Percentiles rank a stretch among this genome's conserved stretches.
phyloP scores from a whole-genome alignment of 2,888 invertebrate species.

The Pristionchus exspectatus region DNA sequence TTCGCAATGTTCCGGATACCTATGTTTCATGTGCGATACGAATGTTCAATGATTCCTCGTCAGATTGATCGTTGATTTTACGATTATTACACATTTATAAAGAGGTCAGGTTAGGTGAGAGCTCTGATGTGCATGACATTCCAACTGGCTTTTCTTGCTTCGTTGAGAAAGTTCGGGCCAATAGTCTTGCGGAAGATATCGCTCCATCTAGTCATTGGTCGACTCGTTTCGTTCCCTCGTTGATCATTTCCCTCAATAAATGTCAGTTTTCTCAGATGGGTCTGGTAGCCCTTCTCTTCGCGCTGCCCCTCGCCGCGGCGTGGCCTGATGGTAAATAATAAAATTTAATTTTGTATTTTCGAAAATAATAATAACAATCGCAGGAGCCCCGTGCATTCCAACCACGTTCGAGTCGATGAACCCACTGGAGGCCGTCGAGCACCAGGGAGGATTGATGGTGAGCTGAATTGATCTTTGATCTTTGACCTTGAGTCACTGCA shows the following conservation, averaged over 20 bases:
- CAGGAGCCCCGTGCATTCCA: conserved; percentile 73
- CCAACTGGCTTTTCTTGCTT: too few relatives aligned
- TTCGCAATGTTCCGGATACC: not conserved
- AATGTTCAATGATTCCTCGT: not conserved
- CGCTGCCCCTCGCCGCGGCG: not conserved
- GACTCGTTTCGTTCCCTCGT: too few relatives aligned
- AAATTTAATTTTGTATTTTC: not conserved
- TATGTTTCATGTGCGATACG: not conserved
- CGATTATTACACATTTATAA: too few relatives aligned
- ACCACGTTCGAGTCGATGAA: conserved; percentile 77
- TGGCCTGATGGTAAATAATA: conserved; percentile 41
- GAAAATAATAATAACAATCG: not conserved
- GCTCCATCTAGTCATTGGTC: too few relatives aligned
- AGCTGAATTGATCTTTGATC: not conserved
- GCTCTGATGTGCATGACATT: too few relatives aligned
- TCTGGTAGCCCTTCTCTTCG: conserved; percentile 28
- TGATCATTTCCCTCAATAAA: too few relatives aligned
- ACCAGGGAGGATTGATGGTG: conserved; percentile 76
- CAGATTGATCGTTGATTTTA: too few relatives aligned
- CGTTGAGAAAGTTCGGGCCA: too few relatives aligned
- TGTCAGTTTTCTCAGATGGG: not conserved
- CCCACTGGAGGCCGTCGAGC: conserved; percentile 78
- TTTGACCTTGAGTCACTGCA: not conserved
- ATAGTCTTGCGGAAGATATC: too few relatives aligned
- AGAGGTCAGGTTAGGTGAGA: too few relatives aligned